Evolutionary conservation across 2,113 vertebrate genomes (phyloP), one percentile per base, ranked within the genome.

Genomic region (Phrynosoma platyrhinos): DNA sequence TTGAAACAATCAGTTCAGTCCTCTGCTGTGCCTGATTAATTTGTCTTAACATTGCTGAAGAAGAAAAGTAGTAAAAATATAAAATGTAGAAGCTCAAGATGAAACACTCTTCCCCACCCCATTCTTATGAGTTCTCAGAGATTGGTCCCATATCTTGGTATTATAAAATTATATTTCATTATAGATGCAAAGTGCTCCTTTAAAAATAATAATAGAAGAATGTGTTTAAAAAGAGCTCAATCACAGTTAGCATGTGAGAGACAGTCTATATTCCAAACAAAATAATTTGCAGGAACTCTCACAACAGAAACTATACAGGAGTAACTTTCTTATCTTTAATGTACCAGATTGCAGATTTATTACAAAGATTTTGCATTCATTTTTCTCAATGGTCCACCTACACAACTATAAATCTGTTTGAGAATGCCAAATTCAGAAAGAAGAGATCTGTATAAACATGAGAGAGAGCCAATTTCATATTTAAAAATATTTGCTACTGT

Each of bases 21-120:
- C 27, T 71, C 66, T 21, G 27, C 66, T 83, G 82, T 83, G 66
- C 40, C 82, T 83, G 42, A 52, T 83, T 83, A 83, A 83, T n/a
- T 71, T 68, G 36, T 68, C 13, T 68, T 83, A 83, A 71, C 40
- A 20, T 83, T 83, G 81, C 81, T 23, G 69, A 42, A 69, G 47
- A 83, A 71, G 82, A 71, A 83, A 52, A 71, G 62, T 27, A 71
- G 23, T 9, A 2, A n/a, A 53, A 71, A 83, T 40, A 47, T 13
- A 69, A 83, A 69, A 30, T 83, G 20, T 47, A 71, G 69, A 71
- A 52, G 20, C 9, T 18, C 3, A 12, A 66, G 62, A 53, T 47
- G 14, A 52, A 25, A 30, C 14, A 83, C 2, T 14, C 40, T 13
- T 21, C 14, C 23, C 5, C 9, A 9, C 68, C 64, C 36, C 4